Evolutionary conservation across 2,797 vertebrate genomes (phyloP).

Genomic region (Petrocephalus sullivani): DNA sequence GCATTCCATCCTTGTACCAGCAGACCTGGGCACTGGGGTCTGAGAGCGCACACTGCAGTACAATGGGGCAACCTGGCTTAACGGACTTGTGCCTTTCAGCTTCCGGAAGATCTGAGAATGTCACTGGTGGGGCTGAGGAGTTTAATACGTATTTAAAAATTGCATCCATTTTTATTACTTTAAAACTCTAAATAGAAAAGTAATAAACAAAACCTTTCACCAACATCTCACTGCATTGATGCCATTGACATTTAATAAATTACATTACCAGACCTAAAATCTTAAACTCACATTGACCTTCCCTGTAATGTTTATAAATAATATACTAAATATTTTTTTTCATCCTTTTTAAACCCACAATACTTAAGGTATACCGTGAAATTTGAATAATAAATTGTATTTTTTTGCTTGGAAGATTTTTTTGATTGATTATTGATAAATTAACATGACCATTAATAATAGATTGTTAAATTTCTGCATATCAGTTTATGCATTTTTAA

Average conservation of each 20-base stretch:
- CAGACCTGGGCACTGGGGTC: slow-evolving; percentile 37
- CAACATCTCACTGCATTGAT: not conserved
- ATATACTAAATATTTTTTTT: not conserved
- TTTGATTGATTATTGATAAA: not conserved
- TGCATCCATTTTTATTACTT: not conserved
- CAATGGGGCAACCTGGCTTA: slow-evolving; percentile 52
- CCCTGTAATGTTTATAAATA: not conserved
- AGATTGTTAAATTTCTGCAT: not conserved
- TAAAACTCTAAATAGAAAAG: not conserved
- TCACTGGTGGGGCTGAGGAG: slow-evolving; percentile 30
- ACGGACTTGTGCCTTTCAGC: slow-evolving; percentile 31
- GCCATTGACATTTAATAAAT: not conserved
- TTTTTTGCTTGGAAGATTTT: not conserved
- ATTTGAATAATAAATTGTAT: not conserved
- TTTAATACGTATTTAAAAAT: not conserved
- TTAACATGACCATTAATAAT: not conserved
- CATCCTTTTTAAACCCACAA: not conserved
- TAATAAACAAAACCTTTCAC: not conserved
- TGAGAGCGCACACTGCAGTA: slow-evolving; percentile 64
- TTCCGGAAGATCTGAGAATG: slow-evolving; percentile 34
- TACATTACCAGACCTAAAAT: not conserved
- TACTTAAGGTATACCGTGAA: not conserved
- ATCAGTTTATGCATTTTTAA: not conserved
- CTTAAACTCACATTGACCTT: not conserved
- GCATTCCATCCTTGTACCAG: slow-evolving; percentile 63